Evolutionary conservation across 2,888 invertebrate genomes (phyloP).

Genomic region (Parnassius apollo): DNA sequence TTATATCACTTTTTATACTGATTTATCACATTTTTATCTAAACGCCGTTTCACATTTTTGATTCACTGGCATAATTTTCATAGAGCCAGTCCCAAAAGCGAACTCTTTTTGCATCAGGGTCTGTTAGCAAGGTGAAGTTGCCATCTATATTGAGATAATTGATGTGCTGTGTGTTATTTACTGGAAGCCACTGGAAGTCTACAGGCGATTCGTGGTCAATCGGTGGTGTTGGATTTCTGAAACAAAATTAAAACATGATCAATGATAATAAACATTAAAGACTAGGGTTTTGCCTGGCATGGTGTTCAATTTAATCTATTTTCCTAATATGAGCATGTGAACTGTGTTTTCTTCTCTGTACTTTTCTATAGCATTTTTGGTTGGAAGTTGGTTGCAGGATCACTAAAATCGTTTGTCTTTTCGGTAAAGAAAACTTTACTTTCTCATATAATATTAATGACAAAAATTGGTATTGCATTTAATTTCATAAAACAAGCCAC

Average conservation of each 20-base stretch:
- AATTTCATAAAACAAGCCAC: too few relatives aligned
- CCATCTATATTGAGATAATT: constrained; percentile 79
- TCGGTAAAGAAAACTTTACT: too few relatives aligned
- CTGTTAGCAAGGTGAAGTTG: constrained; percentile 69
- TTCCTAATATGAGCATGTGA: too few relatives aligned
- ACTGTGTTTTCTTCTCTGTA: too few relatives aligned
- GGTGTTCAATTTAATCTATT: too few relatives aligned
- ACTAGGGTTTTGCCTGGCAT: too few relatives aligned
- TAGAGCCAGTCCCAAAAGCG: constrained; percentile 81
- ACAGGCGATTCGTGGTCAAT: constrained; percentile 71
- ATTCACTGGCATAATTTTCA: constrained; percentile 51
- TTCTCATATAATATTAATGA: too few relatives aligned
- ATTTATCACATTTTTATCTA: constrained; percentile 2
- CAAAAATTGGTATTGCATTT: too few relatives aligned
- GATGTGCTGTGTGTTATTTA: constrained; percentile 57
- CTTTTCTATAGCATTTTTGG: too few relatives aligned
- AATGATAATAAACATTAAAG: too few relatives aligned
- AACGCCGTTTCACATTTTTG: constrained; percentile 5
- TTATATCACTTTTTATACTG: not conserved
- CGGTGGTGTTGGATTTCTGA: constrained; percentile 79
- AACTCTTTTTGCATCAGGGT: constrained; percentile 78
- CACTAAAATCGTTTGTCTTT: too few relatives aligned
- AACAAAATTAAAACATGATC: constrained; percentile 27
- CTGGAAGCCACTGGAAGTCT: constrained; percentile 77
- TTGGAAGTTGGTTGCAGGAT: too few relatives aligned